Evolutionary conservation across 2,797 vertebrate genomes (phyloP), one percentile per base, ranked within the genome.

Genomic region (Anomalospiza imberbis): DNA sequence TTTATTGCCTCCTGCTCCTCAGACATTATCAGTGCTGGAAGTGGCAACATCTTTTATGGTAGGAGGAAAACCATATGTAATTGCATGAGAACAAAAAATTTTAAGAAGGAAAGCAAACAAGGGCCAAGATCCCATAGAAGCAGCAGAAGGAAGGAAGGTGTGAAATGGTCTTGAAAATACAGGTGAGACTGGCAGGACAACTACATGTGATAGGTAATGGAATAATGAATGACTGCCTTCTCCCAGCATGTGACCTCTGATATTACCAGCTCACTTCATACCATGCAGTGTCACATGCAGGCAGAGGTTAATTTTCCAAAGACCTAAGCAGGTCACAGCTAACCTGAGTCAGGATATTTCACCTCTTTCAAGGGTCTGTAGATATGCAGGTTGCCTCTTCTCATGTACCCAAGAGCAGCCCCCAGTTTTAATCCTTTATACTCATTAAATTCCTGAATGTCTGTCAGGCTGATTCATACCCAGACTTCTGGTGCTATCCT

Each of bases 281-380:
- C 6, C 8, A 5, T 13, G 6, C 13, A 66, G 28, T 16, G 32
- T 44, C 57, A 53, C 11, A 50, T 38, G 18, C 13, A 44, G 48
- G 44, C 44, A 83, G 47, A 85, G 28, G 9, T 44, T 60, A 72
- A 25, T 29, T 83, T 89, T 89, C 54, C 10, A 29, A 68, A 45
- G 16, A 67, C 4, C 14, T 6, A 3, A 75, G 22, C 29, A 72
- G 29, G 7, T 76, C 0, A 0, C 26, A 55, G 21, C 12, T 79
- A 53, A 51, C 9, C 5, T 31, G 47, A 58, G 11, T 19, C 38
- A n/a, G 24, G 17, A 20, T 50, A 45, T 70, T 61, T 70, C 47
- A 84, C 22, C 13, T 71, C 38, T 74, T 54, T 75, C 45, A 72
- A 57, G 18, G 17, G 5, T 36, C 22, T 78, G 10, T 38, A 66